Evolutionary conservation across 2,797 vertebrate species (phyloP), one percentile per base, ranked within the genome.

Genomic region (Gymnodraco acuticeps): DNA sequence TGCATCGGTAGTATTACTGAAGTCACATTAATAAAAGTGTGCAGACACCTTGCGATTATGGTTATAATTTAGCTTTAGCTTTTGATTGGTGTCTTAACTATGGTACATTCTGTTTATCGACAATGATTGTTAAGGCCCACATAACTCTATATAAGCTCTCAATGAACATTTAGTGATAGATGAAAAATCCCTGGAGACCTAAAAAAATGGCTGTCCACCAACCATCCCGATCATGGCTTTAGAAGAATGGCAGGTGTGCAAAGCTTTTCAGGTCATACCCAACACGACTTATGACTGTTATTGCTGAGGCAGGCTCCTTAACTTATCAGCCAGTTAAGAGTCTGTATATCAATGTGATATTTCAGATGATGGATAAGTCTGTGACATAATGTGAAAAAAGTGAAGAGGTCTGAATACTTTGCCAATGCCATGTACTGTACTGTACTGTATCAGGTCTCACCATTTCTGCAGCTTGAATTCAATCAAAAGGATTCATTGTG

Each of bases 31-130:
- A 56, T 14, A 31, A 17, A 27, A 27, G 19, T 14, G 1, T 5
- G 10, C 31, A 41, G 5, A 64, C 4, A 1, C 42, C 66, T 73
- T 59, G 13, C 70, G 42, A 43, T 72, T 14, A 54, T 53, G 23
- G 19, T 56, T 13, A 13, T 48, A 10, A 55, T 62, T 69, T 15
- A 73, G 23, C 3, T 27, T 27, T 27, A 27, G 27, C 27, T 27
- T 27, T 27, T 27, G 27, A 27, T 27, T 27, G 27, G 27, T 27
- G 27, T 27, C 27, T 27, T 27, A 27, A 27, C 27, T 27, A 27
- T 5, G 27, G 27, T 27, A 27, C 4, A 27, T 27, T 27, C 27
- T 27, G 27, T 27, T 27, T 27, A 27, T 5, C 3, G 4, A 27
- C 27, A 27, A 27, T 27, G 27, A 27, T 27, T 27, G 27, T 27